These are phyloP conservation scores for Actenoides lindsayi DNA, from an alignment of 2,113 vertebrate species.

Conservation along the genomic window DNA sequence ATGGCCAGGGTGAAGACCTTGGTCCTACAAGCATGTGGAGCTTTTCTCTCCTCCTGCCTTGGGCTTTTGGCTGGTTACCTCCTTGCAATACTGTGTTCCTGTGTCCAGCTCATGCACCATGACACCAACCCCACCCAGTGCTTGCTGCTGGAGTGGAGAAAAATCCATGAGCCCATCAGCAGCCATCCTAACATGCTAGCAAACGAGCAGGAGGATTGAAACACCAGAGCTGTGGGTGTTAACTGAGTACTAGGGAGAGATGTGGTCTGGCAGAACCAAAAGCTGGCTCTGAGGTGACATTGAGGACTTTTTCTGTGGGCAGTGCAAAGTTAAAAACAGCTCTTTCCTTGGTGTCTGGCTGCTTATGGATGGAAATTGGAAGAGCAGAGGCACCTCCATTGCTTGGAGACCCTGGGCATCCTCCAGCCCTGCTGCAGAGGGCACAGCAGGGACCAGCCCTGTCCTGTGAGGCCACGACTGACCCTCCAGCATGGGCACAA, in stretches of 20 bases:
- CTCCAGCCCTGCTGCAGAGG: fast-evolving
- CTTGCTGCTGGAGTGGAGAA: not conserved
- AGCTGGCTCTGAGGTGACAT: not conserved
- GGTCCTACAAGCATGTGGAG: not conserved
- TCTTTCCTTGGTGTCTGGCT: not conserved
- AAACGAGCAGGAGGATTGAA: not conserved
- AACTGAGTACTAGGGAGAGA: not conserved
- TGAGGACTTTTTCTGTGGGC: not conserved
- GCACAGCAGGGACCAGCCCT: not conserved
- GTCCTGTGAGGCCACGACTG: fast-evolving
- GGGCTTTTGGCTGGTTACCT: not conserved
- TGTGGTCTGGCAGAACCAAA: not conserved
- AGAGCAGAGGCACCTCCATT: not conserved
- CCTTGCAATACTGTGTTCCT: not conserved
- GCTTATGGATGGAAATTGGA: not conserved
- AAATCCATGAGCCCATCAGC: not conserved
- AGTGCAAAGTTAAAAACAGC: not conserved
- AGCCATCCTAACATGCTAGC: not conserved
- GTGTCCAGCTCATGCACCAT: not conserved
- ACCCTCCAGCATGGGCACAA: not conserved
- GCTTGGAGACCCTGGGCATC: not conserved
- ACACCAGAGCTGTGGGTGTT: not conserved
- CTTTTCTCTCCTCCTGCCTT: not conserved
- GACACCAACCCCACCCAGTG: not conserved
- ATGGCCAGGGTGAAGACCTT: fast-evolving